Conservation (phyloP, 2,113 vertebrate species). For the Centropus unirufus region DNA sequence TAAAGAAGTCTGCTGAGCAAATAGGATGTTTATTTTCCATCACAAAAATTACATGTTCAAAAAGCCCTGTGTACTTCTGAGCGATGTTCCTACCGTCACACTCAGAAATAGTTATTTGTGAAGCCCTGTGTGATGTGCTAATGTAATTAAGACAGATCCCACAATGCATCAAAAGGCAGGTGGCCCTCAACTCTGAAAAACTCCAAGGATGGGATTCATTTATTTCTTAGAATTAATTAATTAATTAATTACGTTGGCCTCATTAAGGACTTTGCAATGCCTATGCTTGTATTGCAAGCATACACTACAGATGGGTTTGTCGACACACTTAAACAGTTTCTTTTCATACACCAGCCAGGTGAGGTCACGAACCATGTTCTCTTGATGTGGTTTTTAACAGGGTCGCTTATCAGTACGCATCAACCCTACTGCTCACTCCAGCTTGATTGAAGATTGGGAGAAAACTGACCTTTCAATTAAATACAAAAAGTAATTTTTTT, state of each 20-base stretch:
- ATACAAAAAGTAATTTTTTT: neutral
- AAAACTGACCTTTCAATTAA: neutral
- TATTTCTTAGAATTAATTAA: neutral
- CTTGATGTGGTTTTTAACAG: neutral
- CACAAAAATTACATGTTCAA: neutral
- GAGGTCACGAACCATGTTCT: neutral
- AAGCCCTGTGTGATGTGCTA: neutral
- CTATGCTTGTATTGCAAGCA: too few species aligned
- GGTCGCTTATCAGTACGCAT: neutral
- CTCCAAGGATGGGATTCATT: neutral
- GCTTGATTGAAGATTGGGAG: neutral
- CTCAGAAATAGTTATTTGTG: neutral
- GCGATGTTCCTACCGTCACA: neutral
- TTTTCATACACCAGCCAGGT: too few species aligned
- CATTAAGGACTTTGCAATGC: too few species aligned
- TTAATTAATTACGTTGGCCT: neutral
- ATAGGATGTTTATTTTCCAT: neutral
- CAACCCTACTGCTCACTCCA: neutral
- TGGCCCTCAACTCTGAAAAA: neutral
- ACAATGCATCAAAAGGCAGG: neutral
- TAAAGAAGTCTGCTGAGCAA: neutral
- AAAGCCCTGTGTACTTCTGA: neutral
- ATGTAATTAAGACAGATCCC: neutral
- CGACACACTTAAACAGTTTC: neutral
- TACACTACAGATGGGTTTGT: neutral